A percentile compares a stretch with the other conserved stretches of the same genome.
phyloP scores from a whole-genome alignment of 2,888 invertebrate species.

The Elegia similella region DNA sequence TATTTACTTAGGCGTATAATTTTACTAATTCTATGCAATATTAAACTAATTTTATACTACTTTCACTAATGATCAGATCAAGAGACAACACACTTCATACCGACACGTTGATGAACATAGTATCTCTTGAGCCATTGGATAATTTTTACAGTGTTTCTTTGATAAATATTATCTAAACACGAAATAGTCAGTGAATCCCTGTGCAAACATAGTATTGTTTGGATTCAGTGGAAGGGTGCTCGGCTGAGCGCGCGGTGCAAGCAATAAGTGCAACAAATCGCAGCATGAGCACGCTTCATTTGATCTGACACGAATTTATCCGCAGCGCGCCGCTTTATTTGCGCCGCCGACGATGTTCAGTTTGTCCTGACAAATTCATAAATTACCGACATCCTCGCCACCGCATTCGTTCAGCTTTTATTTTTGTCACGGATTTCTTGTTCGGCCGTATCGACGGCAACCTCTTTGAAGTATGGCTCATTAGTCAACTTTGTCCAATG shows the following conservation, averaged over 20 bases:
- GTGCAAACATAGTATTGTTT: conserved; percentile 22
- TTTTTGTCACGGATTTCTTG: conserved; percentile 66
- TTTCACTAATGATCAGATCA: too few species aligned
- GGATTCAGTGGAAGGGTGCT: conserved; percentile 38
- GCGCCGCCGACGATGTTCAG: conserved; percentile 70
- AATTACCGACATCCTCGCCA: conserved; percentile 79
- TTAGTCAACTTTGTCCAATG: conserved; percentile 49
- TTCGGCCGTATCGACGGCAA: conserved; percentile 63
- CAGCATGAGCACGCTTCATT: conserved; percentile 66
- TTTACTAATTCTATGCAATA: too few species aligned
- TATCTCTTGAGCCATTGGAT: too few species aligned
- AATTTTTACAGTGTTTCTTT: not conserved
- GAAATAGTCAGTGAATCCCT: not conserved
- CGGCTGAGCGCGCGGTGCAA: conserved; percentile 36
- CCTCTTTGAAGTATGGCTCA: conserved; percentile 65
- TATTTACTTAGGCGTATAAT: too few species aligned
- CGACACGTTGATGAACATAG: too few species aligned
- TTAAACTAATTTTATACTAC: too few species aligned
- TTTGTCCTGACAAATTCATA: conserved; percentile 81
- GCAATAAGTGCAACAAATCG: conserved; percentile 74
- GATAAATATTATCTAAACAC: conserved; percentile 11
- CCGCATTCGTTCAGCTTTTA: conserved; percentile 62
- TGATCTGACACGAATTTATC: conserved; percentile 82
- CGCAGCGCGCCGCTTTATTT: conserved; percentile 74
- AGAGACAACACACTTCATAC: too few species aligned